phyloP scores from a whole-genome alignment of 2,888 invertebrate genomes.

The Cenopis cana region DNA sequence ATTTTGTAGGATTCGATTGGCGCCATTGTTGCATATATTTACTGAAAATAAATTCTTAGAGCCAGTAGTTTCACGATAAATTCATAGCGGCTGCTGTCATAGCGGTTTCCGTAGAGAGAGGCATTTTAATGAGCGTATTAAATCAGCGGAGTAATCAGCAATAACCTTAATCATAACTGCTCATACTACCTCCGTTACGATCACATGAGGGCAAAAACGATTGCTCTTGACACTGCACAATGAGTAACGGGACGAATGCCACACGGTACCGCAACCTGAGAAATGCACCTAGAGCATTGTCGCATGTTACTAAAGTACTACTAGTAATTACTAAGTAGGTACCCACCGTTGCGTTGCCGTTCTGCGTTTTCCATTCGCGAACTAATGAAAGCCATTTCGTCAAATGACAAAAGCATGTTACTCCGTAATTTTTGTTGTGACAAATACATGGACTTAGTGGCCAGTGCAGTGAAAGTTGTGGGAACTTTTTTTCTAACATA shows the following conservation, averaged over 20 bases:
- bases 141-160: constrained; percentile 21
- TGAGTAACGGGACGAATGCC: constrained; percentile 52
- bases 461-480: constrained; percentile 44
- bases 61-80: neutral
- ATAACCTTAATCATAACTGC: constrained; percentile 31
- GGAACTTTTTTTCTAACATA: constrained; percentile 34
- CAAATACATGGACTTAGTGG: constrained; percentile 31
- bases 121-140: constrained; percentile 8
- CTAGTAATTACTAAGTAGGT: constrained; percentile 21
- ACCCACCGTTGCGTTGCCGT: constrained; percentile 43
- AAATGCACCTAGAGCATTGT: constrained; percentile 47
- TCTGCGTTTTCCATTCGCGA: constrained; percentile 19
- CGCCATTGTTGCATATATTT: neutral
- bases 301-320: constrained; percentile 48
- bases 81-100: neutral
- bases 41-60: neutral
- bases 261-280: constrained; percentile 50
- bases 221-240: constrained; percentile 49
- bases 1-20: no score
- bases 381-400: constrained; percentile 51
- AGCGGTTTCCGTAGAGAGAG: neutral
- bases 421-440: constrained; percentile 40
- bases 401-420: constrained; percentile 53
- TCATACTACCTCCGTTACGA: constrained; percentile 26
- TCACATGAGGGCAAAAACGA: constrained; percentile 46